These are phyloP conservation scores for Ridgeia piscesae DNA, from an alignment of 1,140 invertebrate species.

Conservation along the genomic window DNA sequence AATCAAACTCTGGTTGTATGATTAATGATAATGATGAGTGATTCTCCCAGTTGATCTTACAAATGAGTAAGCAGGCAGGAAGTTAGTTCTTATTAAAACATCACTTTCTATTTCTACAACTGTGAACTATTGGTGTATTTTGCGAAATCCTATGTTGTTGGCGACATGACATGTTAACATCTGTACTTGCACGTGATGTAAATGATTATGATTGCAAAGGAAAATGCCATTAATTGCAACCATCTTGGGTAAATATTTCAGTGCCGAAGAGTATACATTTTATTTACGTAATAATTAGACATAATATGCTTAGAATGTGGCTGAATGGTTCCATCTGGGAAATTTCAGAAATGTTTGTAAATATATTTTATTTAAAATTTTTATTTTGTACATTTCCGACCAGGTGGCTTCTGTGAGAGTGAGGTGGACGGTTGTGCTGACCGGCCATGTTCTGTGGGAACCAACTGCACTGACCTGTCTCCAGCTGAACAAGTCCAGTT, in stretches of 20 bases:
- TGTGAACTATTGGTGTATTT: too few species aligned
- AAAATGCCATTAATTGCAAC: background rate
- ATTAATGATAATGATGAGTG: too few species aligned
- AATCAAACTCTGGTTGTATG: too few species aligned
- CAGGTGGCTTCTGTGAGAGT: slow-evolving; percentile 11
- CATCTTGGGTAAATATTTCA: background rate
- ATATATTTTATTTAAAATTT: background rate
- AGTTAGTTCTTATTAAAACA: too few species aligned
- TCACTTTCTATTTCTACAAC: too few species aligned
- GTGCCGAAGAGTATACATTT: background rate
- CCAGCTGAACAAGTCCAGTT: slow-evolving; percentile 14
- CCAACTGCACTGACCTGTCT: slow-evolving; percentile 9
- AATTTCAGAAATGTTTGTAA: too few species aligned
- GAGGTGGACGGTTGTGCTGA: background rate
- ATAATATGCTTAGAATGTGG: too few species aligned
- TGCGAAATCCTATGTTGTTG: background rate
- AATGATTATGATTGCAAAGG: background rate
- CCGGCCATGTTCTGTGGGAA: slow-evolving; percentile 7
- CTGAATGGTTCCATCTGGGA: too few species aligned
- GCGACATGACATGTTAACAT: background rate
- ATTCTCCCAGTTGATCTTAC: too few species aligned
- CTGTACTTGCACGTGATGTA: background rate
- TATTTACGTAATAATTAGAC: background rate
- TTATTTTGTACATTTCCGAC: background rate
- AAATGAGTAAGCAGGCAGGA: too few species aligned